Base-by-base conservation (phyloP, 2,888 invertebrate genomes). In the Orchesella flavescens region DNA sequence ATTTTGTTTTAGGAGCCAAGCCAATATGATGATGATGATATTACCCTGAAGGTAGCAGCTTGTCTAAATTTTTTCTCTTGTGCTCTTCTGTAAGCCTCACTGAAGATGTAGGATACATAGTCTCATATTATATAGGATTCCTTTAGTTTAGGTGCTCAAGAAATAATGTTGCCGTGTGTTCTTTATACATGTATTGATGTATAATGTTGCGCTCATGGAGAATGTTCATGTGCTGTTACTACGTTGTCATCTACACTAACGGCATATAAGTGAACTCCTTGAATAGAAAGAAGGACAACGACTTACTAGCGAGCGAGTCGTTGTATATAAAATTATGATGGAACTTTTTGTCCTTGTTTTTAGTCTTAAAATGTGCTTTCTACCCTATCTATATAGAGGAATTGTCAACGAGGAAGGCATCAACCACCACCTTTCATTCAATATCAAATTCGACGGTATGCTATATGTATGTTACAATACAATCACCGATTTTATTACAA, bases 11-110 rank as follows among this genome's bases (percentile, higher is more conserved):
- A 79, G 78, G 78, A 79, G 71, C 34, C 13, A 24, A 63, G 78
- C 78, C 78, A 79, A 79, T 72, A 79, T 72, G 78, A 79, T 55
- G 69, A 79, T 55, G 69, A 77, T 57, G 73, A 83, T 78, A 83
- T 83, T 83, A 83, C 83, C 77, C 77, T 77, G 65, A 83, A 77
- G 77, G 83, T 78, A 83, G 77, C 77, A 83, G 77, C 61, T 65
- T 73, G 83, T 81, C 81, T 75, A 59, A 68, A 49, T 68, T 73
- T 73, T 68, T 66, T 49, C 68, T 43, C 43, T 3, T 21, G 46
- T 55, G 53, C 55, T 65, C 69, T 24, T 34, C 3, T 34, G 19
- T 61, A 74, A 68, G 75, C 63, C 53, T 72, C 63, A 49, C 34
- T 79, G 78, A 79, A 49, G 72, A 79, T 79, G 24, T 61, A 68